Base-by-base conservation (phyloP, 1,140 invertebrate genomes). In the Leptinotarsa lineolata region DNA sequence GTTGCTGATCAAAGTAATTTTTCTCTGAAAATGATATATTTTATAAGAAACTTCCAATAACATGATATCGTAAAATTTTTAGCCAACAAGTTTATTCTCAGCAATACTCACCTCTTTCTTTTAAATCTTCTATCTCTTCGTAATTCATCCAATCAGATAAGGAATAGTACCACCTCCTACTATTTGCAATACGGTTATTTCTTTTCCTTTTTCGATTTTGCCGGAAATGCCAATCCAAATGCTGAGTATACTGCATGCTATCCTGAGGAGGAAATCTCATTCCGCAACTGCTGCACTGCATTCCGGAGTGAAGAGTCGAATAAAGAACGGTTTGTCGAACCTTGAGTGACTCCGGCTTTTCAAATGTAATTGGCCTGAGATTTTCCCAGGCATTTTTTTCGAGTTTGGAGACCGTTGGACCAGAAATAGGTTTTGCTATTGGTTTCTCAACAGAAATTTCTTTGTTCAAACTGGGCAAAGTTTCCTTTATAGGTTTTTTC, bases 101-200 rank as follows among this genome's bases (percentile, higher is more conserved):
- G 5, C 5, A 60, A n/a, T 15, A 76, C 81, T 81, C 82, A 94
- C 94, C 92, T 87, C 94, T 90, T 80, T 97, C 95, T 80, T 97
- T 95, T 3, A 94, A 83, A 85, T 97, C 95, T 86, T 97, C 95
- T 59, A 97, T 91, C 86, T 98, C 96, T 85, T 97, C 95, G 83
- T 95, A 98, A 79, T 95, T 92, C 79, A 95, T 90, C 97, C 97
- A 99, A 84, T 97, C 96, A 73, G 91, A 89, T 54, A 95, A 87
- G 79, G 94, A 91, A 81, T 97, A 97, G 84, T 94, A 97, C 94
- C 95, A 97, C 72, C 91, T 90, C 6, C 96, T 86, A n/a, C 92
- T 93, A 76, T 93, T 92, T 0, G 94, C 93, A 65, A 95, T 92
- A 22, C 93, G 89, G 0, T 92, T 90, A 1, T 93, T 93, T 79